Evolutionary conservation across 2,888 invertebrate genomes (phyloP).

Genomic region (Xestia ashworthii): DNA sequence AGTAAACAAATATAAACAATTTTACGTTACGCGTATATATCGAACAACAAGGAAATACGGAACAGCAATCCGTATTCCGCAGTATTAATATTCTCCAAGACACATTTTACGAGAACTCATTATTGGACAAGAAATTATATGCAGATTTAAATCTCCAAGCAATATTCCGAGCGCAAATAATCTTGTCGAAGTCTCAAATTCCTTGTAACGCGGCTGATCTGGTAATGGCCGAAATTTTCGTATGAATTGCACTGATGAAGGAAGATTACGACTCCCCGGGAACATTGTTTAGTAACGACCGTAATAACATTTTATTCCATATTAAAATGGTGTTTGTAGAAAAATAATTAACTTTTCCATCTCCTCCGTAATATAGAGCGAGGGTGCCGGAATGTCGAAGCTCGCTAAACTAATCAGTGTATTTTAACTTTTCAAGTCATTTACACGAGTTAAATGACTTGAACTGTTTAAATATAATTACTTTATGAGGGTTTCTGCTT

Average conservation of each 20-base stretch:
- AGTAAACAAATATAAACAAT: not conserved
- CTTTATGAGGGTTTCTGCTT: slow-evolving; percentile 3
- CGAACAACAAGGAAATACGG: slow-evolving; percentile 15
- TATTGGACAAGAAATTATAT: slow-evolving; percentile 36
- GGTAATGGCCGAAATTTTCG: slow-evolving; percentile 57
- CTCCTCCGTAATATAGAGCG: slow-evolving; percentile 19
- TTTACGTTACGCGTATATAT: not conserved
- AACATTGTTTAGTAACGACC: slow-evolving; percentile 60
- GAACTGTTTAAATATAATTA: slow-evolving; percentile 36
- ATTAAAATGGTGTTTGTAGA: slow-evolving; percentile 60
- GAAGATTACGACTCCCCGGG: slow-evolving; percentile 49
- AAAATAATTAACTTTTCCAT: slow-evolving; percentile 61
- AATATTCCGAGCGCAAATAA: slow-evolving; percentile 53
- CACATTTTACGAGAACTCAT: slow-evolving; percentile 43
- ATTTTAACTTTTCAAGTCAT: slow-evolving; percentile 42
- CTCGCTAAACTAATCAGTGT: slow-evolving; percentile 46
- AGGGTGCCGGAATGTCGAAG: slow-evolving; percentile 13
- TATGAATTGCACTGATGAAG: slow-evolving; percentile 59
- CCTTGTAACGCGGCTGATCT: slow-evolving; percentile 48
- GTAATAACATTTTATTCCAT: slow-evolving; percentile 62
- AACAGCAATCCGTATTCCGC: slow-evolving; percentile 8
- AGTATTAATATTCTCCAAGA: slow-evolving; percentile 28
- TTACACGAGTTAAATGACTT: slow-evolving; percentile 36
- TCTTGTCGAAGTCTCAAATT: slow-evolving; percentile 56
- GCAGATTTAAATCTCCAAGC: slow-evolving; percentile 55